Evolutionary conservation across 2,888 invertebrate species (phyloP), one percentile per base, ranked within the genome.

Genomic region (Erynnis tages): DNA sequence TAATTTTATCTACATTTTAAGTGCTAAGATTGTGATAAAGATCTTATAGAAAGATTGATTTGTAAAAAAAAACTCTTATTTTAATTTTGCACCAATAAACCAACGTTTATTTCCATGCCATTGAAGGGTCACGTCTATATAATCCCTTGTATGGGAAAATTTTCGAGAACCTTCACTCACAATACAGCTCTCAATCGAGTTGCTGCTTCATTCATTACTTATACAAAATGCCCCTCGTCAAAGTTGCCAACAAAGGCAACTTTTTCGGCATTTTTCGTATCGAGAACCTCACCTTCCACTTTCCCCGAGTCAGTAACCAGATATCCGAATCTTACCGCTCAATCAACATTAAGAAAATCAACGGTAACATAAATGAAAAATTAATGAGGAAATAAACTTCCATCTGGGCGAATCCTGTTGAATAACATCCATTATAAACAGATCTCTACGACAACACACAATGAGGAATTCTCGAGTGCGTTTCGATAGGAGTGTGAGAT

Each of bases 341-440:
- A 43, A 43, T 50, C 41, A 43, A 50, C 50, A 50, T 50, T 50
- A 50, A 34, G 41, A 43, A 50, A 50, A 43, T 50, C 50, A 50
- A 43, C 35, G 50, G 43, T 3, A 43, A 27, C 43, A 35, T 25
- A 43, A 50, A 27, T 43, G 35, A 50, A 29, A 54, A 49, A 56
- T 38, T 54, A 53, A 57, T 54, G 41, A 35, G 41, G 43, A 54
- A 49, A 53, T 54, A 54, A 53, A 46, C 48, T 32, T 45, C 55
- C 32, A 32, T 49, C 45, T 19, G 44, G 23, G 45, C 48, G 40
- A 46, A 53, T 45, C 29, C 27, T 53, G 48, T 34, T 53, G 21
- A 37, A 53, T 57, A 54, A 54, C 54, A 40, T 37, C 52, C 52
- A 56, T 30, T 53, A 48, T 54, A 53, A 8, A 21, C 1, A 11